Evolutionary conservation across 2,797 vertebrate species (phyloP).

Genomic region (Rhabdophis nuchalis): DNA sequence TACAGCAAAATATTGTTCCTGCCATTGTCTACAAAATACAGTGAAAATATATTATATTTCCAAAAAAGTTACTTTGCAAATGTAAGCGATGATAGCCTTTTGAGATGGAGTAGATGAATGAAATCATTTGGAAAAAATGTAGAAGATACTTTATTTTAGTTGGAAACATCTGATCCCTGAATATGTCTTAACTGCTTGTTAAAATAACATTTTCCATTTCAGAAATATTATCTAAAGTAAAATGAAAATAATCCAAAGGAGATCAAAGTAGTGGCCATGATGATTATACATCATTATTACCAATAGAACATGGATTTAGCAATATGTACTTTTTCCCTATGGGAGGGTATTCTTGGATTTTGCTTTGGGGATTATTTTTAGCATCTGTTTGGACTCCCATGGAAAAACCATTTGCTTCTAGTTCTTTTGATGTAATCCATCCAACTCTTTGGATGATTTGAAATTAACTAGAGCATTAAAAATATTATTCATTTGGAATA

Average conservation of each 20-base stretch:
- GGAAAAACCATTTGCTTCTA: background rate
- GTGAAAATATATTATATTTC: background rate
- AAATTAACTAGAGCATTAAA: background rate
- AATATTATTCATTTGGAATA: background rate
- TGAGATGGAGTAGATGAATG: background rate
- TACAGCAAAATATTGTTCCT: background rate
- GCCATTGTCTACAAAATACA: background rate
- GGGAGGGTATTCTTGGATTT: background rate
- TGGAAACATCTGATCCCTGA: background rate
- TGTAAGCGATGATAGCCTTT: background rate
- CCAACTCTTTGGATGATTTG: background rate
- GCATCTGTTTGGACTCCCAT: background rate
- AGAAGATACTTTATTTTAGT: background rate
- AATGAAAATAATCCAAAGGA: background rate
- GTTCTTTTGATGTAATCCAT: background rate
- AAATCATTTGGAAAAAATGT: background rate
- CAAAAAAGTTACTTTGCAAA: background rate
- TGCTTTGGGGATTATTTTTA: background rate
- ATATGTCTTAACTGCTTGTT: background rate
- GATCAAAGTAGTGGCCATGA: background rate
- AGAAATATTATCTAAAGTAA: background rate
- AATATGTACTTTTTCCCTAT: background rate
- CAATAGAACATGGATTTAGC: background rate
- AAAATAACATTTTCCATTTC: background rate
- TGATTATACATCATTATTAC: background rate